These are phyloP conservation scores for Microctenopoma lineatum DNA, from an alignment of 2,797 vertebrate genomes.

Conservation along the genomic window DNA sequence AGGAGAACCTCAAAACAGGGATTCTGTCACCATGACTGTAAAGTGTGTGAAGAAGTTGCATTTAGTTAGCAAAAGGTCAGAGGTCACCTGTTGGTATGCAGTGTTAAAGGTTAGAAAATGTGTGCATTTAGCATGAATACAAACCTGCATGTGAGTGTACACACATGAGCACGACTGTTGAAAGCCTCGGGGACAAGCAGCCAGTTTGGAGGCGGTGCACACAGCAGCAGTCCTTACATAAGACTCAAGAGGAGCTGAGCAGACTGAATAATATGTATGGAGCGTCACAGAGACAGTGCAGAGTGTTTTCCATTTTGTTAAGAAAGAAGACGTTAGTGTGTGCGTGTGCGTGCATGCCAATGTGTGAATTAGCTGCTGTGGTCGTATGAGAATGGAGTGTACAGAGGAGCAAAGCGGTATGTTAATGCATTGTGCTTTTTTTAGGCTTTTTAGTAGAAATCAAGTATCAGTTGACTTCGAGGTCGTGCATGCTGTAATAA, in stretches of 20 bases:
- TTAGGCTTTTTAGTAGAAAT: too few relatives aligned
- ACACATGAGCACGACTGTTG: neutral
- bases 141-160: constrained; percentile 1
- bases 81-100: neutral
- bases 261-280: constrained; percentile 49
- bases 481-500: neutral
- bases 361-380: constrained; percentile 12
- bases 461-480: too few relatives aligned
- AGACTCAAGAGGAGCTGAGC: constrained; percentile 39
- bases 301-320: constrained; percentile 21
- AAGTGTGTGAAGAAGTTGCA: neutral
- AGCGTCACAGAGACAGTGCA: constrained; percentile 14
- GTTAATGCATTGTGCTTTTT: constrained; percentile 5
- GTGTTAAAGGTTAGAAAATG: neutral
- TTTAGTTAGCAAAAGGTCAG: neutral
- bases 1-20: neutral
- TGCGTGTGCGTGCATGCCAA: neutral
- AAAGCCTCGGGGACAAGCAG: constrained; percentile 22
- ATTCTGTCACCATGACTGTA: neutral
- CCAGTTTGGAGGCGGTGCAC: constrained; percentile 28
- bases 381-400: constrained; percentile 34
- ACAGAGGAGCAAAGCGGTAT: constrained; percentile 33
- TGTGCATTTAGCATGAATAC: neutral
- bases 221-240: constrained; percentile 53
- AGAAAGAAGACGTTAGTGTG: neutral